Base-by-base conservation (phyloP, 2,113 vertebrate genomes). In the Protomyctophum bolini region DNA sequence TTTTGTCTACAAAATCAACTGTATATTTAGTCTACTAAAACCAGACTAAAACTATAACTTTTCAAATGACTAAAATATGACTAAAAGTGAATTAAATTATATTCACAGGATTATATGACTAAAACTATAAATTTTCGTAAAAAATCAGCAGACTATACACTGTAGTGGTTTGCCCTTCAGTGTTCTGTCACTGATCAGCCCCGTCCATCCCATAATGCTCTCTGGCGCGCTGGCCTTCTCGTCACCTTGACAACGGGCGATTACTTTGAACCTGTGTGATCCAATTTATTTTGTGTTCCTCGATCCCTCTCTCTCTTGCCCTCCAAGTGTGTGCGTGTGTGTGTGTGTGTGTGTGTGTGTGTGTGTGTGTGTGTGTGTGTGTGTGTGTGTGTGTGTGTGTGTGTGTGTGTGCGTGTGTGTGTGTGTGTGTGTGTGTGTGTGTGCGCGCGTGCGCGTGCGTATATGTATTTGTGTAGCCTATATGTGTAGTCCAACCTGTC, bases 401-500 rank as follows among this genome's bases (percentile, higher is more conserved):
- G 49, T 29, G 15, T 46, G n/a, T 8, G 49, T 33, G 48, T 12
- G 49, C 12, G 15, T 12, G 49, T 33, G 49, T 29, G 63, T 46
- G 1, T 69, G 0, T 68, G 14, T 66, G 50, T 54, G n/a, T 58
- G 63, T 60, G 73, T 71, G 47, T 58, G 63, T 57, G 33, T n/a
- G 63, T 72, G 56, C 64, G 10, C 41, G 57, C 7, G 56, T 58
- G 57, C n/a, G 12, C n/a, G 33, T 14, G 60, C 8, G n/a, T 48
- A 2, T 15, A 8, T 15, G n/a, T 62, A 6, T 33, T 33, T 72
- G 56, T 68, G 52, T 63, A 63, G 63, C 63, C 50, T 70, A 57
- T 69, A 54, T 65, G 50, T 33, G 33, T 41, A 63, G 62, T 68
- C 51, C 67, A 68, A 64, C 70, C 73, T 90, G 83, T 88, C 86